These are phyloP conservation scores for Cynodonichthys magdalenae DNA, from an alignment of 2,797 vertebrate genomes.

Conservation along the genomic window DNA sequence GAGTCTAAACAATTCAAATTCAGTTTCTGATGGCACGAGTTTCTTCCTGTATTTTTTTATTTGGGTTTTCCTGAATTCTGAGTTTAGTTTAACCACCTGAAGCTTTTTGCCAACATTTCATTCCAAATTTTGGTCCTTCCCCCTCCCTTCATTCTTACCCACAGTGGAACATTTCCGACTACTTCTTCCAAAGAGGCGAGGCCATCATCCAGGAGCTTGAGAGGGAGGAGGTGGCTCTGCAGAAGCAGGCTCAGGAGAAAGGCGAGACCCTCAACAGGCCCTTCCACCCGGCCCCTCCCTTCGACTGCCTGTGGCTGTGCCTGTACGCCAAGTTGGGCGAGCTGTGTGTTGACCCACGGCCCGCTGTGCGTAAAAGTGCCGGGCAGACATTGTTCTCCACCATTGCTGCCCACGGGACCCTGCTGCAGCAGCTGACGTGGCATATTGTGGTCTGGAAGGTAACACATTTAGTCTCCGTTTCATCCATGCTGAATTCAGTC, in stretches of 20 bases:
- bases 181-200: slow-evolving; percentile 98
- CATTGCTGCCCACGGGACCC: slow-evolving; percentile 94
- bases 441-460: slow-evolving; percentile 99
- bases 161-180: slow-evolving; percentile 99
- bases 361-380: slow-evolving; percentile 95
- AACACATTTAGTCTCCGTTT: slow-evolving; percentile 30
- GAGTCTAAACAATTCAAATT: too few relatives aligned
- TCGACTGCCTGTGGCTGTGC: slow-evolving; percentile 97
- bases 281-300: slow-evolving; percentile 95
- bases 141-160: slow-evolving; percentile 32
- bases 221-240: slow-evolving; percentile 88
- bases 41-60: too few relatives aligned
- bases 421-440: slow-evolving; percentile 95
- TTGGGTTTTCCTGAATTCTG: too few relatives aligned
- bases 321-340: slow-evolving; percentile 96
- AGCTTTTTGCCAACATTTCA: slow-evolving; percentile 38
- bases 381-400: slow-evolving; percentile 98
- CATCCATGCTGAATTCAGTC: not conserved
- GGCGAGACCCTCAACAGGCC: slow-evolving; percentile 91
- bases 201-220: slow-evolving; percentile 93
- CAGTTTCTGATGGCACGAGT: too few relatives aligned
- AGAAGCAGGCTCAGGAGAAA: slow-evolving; percentile 92
- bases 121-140: slow-evolving; percentile 12
- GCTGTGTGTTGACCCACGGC: slow-evolving; percentile 94
- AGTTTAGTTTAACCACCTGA: slow-evolving; percentile 27